These are phyloP conservation scores for Sterna hirundo DNA, from an alignment of 2,113 vertebrate species.

Conservation along the genomic window DNA sequence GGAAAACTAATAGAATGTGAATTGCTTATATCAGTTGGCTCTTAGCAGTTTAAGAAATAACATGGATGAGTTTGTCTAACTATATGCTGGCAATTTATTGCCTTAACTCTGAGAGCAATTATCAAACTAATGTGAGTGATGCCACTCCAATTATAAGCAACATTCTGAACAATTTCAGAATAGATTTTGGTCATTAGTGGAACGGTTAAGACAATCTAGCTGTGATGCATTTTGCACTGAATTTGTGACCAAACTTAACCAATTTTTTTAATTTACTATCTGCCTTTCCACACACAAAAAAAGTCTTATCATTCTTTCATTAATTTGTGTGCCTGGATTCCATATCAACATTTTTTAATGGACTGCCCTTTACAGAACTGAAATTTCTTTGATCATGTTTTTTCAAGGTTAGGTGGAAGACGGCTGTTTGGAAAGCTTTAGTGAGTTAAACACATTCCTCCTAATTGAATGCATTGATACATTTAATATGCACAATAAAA, in stretches of 20 bases:
- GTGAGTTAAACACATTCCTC: background rate
- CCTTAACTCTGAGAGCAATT: background rate
- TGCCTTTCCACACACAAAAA: background rate
- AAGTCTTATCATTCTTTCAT: background rate
- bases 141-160: background rate
- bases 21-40: background rate
- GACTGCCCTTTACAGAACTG: background rate
- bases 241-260: background rate
- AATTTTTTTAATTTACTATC: background rate
- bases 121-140: background rate
- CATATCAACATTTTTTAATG: background rate
- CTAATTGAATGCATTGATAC: background rate
- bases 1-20: background rate
- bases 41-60: background rate
- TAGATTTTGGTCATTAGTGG: background rate
- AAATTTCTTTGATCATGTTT: background rate
- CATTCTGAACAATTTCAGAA: background rate
- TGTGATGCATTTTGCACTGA: background rate
- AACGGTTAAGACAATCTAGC: background rate
- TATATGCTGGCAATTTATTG: background rate
- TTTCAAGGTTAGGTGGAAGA: background rate
- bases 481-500: background rate
- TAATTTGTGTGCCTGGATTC: background rate
- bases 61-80: background rate
- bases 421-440: background rate